These are phyloP conservation scores for Venusia cambrica DNA, from an alignment of 2,888 invertebrate species.

Conservation along the genomic window DNA sequence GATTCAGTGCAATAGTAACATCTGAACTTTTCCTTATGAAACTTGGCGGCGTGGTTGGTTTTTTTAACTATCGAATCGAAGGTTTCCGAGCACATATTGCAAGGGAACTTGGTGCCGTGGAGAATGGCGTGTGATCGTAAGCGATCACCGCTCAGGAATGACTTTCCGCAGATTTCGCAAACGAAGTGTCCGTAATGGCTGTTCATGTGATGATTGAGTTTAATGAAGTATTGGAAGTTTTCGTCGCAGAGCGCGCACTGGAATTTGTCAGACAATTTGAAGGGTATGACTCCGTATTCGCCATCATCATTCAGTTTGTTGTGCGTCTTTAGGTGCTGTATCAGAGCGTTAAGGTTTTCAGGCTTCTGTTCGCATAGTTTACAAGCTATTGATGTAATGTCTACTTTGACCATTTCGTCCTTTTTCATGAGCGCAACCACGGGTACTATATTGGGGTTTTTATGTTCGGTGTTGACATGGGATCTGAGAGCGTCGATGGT, in stretches of 20 bases:
- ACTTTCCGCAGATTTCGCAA: slow-evolving; percentile 14
- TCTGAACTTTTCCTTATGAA: slow-evolving; percentile 6
- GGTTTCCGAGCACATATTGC: slow-evolving; percentile 6
- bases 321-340: slow-evolving; percentile 11
- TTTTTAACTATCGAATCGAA: slow-evolving; percentile 6
- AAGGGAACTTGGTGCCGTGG: slow-evolving; percentile 6
- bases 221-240: slow-evolving; percentile 13
- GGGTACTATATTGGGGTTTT: slow-evolving; percentile 4
- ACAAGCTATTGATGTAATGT: slow-evolving; percentile 8
- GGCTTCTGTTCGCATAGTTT: slow-evolving; percentile 9
- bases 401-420: slow-evolving; percentile 15
- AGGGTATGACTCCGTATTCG: slow-evolving; percentile 7
- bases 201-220: slow-evolving; percentile 22
- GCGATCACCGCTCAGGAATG: slow-evolving; percentile 10
- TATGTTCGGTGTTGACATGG: slow-evolving; percentile 8
- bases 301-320: background rate
- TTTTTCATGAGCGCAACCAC: slow-evolving; percentile 10
- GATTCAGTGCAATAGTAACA: slow-evolving; percentile 12
- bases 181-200: slow-evolving; percentile 14
- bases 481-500: slow-evolving; percentile 8
- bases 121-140: slow-evolving; percentile 7
- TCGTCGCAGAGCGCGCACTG: slow-evolving; percentile 16
- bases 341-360: slow-evolving; percentile 4
- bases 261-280: slow-evolving; percentile 4
- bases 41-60: slow-evolving; percentile 1